phyloP scores from a whole-genome alignment of 2,888 invertebrate species.

The Chalcis sispes region DNA sequence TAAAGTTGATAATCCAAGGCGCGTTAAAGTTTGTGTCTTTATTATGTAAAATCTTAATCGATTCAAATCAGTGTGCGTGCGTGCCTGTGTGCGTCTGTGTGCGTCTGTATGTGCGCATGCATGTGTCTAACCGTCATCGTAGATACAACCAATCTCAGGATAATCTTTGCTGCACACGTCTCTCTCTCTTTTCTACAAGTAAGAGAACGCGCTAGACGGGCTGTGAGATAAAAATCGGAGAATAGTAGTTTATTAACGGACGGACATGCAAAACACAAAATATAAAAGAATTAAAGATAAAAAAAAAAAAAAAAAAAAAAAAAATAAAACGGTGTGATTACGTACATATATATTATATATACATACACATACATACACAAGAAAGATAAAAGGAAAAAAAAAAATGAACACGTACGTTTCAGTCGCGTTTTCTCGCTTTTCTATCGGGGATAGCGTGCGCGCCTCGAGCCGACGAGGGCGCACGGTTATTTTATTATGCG shows the following conservation, averaged over 20 bases:
- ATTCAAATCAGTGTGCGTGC: not conserved
- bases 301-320: not conserved
- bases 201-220: constrained; percentile 48
- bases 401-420: constrained; percentile 11
- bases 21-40: constrained; percentile 23
- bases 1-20: constrained; percentile 1
- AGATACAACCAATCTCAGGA: not conserved
- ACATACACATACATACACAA: not conserved
- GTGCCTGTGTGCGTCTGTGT: not conserved
- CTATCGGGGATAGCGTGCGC: constrained; percentile 64
- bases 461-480: constrained; percentile 61
- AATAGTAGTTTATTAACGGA: constrained; percentile 30
- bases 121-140: constrained; percentile 1
- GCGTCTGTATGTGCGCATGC: not conserved
- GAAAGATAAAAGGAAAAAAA: not conserved
- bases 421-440: constrained; percentile 60
- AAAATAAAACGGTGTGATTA: not conserved
- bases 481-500: constrained; percentile 74
- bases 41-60: constrained; percentile 1
- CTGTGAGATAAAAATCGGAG: constrained; percentile 52
- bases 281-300: too few relatives aligned
- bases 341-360: constrained; percentile 1
- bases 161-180: constrained; percentile 28
- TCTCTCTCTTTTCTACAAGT: not conserved
- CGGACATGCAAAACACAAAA: too few relatives aligned